Conservation (phyloP, 2,797 vertebrate genomes). For the Fundulus diaphanus region DNA sequence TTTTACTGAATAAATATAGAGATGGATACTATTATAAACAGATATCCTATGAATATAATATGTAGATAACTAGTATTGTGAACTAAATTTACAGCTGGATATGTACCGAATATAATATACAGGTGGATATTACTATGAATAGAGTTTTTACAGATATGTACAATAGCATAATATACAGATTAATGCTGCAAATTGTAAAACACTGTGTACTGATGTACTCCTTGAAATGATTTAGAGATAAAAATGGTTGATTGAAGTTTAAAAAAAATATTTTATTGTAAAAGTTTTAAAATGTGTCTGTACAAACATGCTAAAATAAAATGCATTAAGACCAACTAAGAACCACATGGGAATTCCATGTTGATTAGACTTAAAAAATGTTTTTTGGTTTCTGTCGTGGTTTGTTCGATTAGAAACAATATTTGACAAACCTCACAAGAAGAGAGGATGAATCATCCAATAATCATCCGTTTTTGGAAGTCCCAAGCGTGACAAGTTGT, state of each 20-base stretch:
- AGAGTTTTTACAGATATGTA: too few relatives aligned
- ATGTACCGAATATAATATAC: too few relatives aligned
- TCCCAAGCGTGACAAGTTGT: neutral
- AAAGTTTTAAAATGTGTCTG: neutral
- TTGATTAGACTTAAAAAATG: too few relatives aligned
- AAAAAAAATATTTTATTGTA: neutral
- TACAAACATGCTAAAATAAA: neutral
- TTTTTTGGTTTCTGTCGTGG: too few relatives aligned
- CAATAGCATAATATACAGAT: too few relatives aligned
- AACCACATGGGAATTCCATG: neutral
- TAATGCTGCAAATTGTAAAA: neutral
- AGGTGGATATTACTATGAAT: too few relatives aligned
- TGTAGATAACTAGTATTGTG: too few relatives aligned
- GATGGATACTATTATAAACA: too few relatives aligned
- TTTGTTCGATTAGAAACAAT: neutral
- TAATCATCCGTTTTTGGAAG: neutral
- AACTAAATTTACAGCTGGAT: too few relatives aligned
- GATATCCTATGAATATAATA: too few relatives aligned
- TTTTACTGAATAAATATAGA: too few relatives aligned
- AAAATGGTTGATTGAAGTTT: neutral
- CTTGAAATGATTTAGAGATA: neutral
- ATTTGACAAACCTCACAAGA: neutral
- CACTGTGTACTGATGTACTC: neutral
- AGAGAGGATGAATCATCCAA: neutral
- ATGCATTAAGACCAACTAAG: neutral